A percentile compares a stretch with the other conserved stretches of the same genome.
These are phyloP conservation scores for Phalangium opilio DNA, from an alignment of 2,888 invertebrate species.

Conservation along the genomic window DNA sequence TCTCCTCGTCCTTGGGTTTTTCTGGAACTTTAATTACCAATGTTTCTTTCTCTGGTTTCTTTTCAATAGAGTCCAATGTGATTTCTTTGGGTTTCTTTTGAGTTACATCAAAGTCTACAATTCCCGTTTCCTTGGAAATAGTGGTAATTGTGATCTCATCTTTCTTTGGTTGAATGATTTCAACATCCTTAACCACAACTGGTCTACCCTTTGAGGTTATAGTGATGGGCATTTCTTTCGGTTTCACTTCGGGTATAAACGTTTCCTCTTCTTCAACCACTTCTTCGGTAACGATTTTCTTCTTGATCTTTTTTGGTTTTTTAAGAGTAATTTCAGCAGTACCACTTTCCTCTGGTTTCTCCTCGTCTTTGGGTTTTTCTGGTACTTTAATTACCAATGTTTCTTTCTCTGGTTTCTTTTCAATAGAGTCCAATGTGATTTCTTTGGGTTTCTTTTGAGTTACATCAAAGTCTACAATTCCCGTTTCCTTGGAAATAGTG, in stretches of 20 bases:
- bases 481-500: not conserved
- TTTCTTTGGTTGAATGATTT: not conserved
- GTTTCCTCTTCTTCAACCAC: slow-evolving; percentile 5
- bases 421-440: not conserved
- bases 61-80: not conserved
- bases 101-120: not conserved
- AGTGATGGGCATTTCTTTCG: too few relatives aligned
- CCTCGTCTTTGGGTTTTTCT: not conserved
- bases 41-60: not conserved
- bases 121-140: not conserved
- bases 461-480: not conserved
- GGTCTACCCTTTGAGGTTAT: too few relatives aligned
- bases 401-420: not conserved
- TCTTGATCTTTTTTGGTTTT: not conserved
- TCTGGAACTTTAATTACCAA: too few relatives aligned
- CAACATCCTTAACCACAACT: not conserved
- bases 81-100: slow-evolving; percentile 2
- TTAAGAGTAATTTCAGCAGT: not conserved
- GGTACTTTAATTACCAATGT: not conserved
- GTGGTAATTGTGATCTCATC: not conserved
- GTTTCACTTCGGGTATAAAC: not conserved
- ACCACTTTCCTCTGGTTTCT: not conserved
- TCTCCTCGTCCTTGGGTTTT: not conserved
- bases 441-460: not conserved
- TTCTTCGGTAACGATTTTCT: slow-evolving; percentile 1